Conservation (phyloP, 1,140 invertebrate genomes). For the Tenebrio molitor region DNA sequence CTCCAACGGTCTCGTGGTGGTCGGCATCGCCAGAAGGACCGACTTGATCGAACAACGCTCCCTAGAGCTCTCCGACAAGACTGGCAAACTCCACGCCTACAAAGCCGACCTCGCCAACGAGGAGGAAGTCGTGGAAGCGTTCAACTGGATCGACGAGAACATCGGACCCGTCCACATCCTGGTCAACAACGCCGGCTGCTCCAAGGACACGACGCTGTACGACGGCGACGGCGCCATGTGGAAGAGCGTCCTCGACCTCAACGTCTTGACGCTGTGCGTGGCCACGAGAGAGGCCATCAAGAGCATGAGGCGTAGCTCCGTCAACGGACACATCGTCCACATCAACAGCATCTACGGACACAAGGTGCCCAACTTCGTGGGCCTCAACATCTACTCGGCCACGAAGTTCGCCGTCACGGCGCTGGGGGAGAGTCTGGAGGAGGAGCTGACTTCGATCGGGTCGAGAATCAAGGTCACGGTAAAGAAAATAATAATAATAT, state of each 20-base stretch:
- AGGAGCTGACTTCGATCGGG: constrained; percentile 19
- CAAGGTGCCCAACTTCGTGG: not conserved
- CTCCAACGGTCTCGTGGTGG: not conserved
- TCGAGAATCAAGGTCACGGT: constrained; percentile 30
- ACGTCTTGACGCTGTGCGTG: constrained; percentile 8
- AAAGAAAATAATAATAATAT: no score
- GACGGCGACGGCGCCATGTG: constrained; percentile 47
- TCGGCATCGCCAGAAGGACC: not conserved
- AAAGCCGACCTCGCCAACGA: constrained; percentile 77
- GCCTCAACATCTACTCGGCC: constrained; percentile 17
- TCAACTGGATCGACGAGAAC: constrained; percentile 73
- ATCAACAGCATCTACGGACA: constrained; percentile 41
- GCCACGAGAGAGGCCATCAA: constrained; percentile 43
- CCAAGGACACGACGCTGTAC: constrained; percentile 57
- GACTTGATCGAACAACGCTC: constrained; percentile 15
- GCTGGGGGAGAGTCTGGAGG: constrained; percentile 1
- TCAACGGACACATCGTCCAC: constrained; percentile 43
- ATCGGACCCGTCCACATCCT: constrained; percentile 78
- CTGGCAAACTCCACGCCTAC: constrained; percentile 67
- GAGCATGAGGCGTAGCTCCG: constrained; percentile 10
- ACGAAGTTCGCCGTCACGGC: constrained; percentile 13
- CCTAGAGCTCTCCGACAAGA: constrained; percentile 15
- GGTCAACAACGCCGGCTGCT: constrained; percentile 80
- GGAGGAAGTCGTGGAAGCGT: constrained; percentile 75
- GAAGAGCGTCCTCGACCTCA: constrained; percentile 21